Percentiles rank a stretch among this genome's conserved stretches.
These are phyloP conservation scores for Dioctria rufipes DNA, from an alignment of 2,888 invertebrate genomes.

Conservation along the genomic window DNA sequence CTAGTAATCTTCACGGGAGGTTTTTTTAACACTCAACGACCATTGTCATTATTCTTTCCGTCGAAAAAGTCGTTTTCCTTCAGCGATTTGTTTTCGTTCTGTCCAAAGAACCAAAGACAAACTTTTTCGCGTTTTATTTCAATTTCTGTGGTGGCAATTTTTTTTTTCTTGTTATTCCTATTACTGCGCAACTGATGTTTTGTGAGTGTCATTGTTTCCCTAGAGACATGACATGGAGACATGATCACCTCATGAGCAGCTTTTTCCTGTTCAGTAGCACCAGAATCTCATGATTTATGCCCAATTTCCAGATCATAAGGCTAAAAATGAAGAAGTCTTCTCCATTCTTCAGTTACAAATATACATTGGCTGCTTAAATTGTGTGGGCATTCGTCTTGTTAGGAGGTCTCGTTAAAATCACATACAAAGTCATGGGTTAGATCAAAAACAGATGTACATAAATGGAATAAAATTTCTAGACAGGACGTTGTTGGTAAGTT, in stretches of 20 bases:
- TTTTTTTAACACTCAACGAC: not conserved
- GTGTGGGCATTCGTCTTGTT: constrained; percentile 17
- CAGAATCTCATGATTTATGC: constrained; percentile 40
- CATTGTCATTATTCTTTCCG: constrained; percentile 19
- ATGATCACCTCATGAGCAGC: constrained; percentile 14
- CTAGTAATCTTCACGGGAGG: constrained; percentile 23
- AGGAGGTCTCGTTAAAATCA: constrained; percentile 35
- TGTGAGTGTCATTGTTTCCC: not conserved
- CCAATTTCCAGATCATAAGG: constrained; percentile 37
- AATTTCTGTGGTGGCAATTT: constrained; percentile 6
- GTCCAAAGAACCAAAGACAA: constrained; percentile 24
- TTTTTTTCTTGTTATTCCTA: constrained; percentile 4
- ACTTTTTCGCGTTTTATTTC: constrained; percentile 29
- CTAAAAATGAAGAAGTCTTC: constrained; percentile 33
- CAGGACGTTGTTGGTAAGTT: not conserved
- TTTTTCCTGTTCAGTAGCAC: not conserved
- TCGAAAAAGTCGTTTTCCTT: constrained; percentile 24
- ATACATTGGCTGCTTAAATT: not conserved
- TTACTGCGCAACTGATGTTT: not conserved
- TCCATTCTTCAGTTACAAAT: too few relatives aligned
- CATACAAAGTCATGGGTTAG: not conserved
- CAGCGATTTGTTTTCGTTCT: constrained; percentile 36
- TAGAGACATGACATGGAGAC: constrained; percentile 19
- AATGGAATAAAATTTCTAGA: not conserved
- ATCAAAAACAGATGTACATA: constrained; percentile 8